Evolutionary conservation across 2,797 vertebrate species (phyloP).

Genomic region (Sebastes matsubarae): DNA sequence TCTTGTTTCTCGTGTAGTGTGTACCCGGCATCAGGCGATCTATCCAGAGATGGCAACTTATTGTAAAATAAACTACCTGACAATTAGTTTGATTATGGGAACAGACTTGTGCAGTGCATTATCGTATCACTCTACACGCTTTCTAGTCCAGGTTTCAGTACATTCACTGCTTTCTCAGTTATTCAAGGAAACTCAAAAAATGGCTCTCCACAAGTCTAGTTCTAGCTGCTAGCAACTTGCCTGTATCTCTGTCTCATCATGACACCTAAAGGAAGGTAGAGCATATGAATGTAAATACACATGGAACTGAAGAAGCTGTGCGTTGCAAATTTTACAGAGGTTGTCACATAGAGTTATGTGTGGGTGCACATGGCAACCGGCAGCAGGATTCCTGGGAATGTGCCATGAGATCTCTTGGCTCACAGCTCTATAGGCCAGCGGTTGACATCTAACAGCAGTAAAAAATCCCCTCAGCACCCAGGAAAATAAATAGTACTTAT

Average conservation of each 20-base stretch:
- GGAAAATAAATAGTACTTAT: not conserved
- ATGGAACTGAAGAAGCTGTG: not conserved
- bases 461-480: not conserved
- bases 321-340: conserved; percentile 24
- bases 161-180: not conserved
- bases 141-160: not conserved
- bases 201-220: not conserved
- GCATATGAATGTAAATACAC: not conserved
- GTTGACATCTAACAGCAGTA: conserved; percentile 5
- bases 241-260: not conserved
- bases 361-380: not conserved
- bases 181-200: not conserved
- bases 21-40: not conserved
- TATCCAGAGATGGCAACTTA: not conserved
- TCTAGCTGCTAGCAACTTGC: not conserved
- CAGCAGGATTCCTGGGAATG: conserved; percentile 4
- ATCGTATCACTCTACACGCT: not conserved
- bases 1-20: too few species aligned
- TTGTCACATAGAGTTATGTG: not conserved
- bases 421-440: not conserved
- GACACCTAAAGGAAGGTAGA: not conserved
- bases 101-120: not conserved
- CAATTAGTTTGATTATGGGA: not conserved
- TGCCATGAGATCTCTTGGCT: not conserved
- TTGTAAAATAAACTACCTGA: not conserved